Conservation (phyloP, 2,113 vertebrate species). For the Bambusicola thoracicus region DNA sequence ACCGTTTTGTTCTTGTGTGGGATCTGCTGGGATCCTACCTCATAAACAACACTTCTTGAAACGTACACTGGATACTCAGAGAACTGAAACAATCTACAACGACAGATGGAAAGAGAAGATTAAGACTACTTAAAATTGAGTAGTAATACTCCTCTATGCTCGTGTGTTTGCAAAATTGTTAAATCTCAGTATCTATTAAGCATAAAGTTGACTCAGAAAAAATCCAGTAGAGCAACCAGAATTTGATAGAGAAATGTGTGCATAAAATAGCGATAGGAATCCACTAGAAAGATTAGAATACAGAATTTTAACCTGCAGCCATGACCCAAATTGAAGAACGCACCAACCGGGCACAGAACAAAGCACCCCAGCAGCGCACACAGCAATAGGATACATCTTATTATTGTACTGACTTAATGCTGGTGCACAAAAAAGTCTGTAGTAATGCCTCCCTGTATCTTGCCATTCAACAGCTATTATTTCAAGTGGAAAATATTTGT, state of each 20-base stretch:
- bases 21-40: neutral
- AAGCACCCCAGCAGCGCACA: accelerated
- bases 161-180: too few relatives aligned
- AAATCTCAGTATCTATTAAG: neutral
- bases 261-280: neutral
- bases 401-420: neutral
- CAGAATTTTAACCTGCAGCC: neutral
- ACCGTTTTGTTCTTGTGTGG: accelerated
- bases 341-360: accelerated
- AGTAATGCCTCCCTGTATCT: neutral
- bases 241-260: neutral
- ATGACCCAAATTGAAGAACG: accelerated
- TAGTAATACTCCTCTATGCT: accelerated
- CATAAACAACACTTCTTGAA: neutral
- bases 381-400: neutral
- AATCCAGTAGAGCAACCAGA: accelerated
- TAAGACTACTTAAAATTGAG: neutral
- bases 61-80: accelerated
- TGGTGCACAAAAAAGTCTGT: neutral
- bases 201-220: neutral
- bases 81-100: neutral
- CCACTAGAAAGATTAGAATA: neutral
- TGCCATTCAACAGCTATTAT: accelerated
- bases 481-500: neutral
- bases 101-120: neutral